Evolutionary conservation across 2,797 vertebrate genomes (phyloP), one percentile per base, ranked within the genome.

Genomic region (Remorina albescens): DNA sequence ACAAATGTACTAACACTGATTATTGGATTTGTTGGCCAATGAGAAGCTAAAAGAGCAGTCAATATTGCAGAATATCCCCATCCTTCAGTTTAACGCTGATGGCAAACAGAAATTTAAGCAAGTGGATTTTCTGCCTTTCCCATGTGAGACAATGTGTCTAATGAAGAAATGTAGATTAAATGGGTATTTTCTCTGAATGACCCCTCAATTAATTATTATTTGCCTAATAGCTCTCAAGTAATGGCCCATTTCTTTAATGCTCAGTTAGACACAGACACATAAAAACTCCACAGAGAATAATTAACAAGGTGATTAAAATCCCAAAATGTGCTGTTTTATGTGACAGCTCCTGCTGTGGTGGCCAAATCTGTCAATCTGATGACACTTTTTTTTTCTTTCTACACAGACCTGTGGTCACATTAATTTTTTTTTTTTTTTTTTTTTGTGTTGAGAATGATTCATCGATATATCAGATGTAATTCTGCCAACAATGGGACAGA

Each of bases 381-480:
- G 57, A 67, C 39, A 36, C 61, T 68, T 58, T 60, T 68, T 58
- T 60, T 57, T 51, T 54, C 54, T 62, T 56, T 34, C 55, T 61
- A 76, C 53, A 56, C 70, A 59, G 62, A 66, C 58, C 47, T 67
- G 46, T 76, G 59, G 53, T 74, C 64, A 73, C 50, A 59, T 62
- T 59, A 41, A 25, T 37, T 26, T 23, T n/a, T n/a, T n/a, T n/a
- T n/a, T n/a, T n/a, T 77, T 74, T 66, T 58, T 66, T 39, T 67
- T n/a, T 39, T 55, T 25, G 57, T 30, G 55, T 46, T 39, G 76
- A 19, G 67, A 57, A 67, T 74, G 76, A 88, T 84, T 85, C 78
- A 90, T 72, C 61, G 81, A 81, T 67, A 83, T 68, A 82, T 89
- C 80, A 79, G 61, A 80, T 58, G 73, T 88, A 92, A 92, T 84